Percentiles rank a stretch among this genome's conserved stretches.
phyloP scores from a whole-genome alignment of 2,888 invertebrate genomes.

The Tethea ocularis region DNA sequence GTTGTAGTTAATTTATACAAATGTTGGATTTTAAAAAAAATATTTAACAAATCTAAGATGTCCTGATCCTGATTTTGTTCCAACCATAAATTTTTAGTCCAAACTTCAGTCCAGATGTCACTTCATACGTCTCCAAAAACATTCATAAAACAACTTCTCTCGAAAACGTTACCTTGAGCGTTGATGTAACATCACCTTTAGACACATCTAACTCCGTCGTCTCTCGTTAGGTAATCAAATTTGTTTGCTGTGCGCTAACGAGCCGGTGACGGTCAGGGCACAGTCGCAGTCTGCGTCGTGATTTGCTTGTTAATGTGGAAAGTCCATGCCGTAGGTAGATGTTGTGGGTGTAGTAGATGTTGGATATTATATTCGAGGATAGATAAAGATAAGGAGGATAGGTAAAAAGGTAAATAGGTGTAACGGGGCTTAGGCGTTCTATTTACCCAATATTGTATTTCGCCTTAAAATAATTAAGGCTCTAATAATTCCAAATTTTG shows the following conservation, averaged over 20 bases:
- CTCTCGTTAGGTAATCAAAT: constrained; percentile 78
- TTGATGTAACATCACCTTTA: background rate
- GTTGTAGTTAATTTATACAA: no score
- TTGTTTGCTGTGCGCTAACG: constrained; percentile 75
- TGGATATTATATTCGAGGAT: background rate
- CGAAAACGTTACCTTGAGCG: background rate
- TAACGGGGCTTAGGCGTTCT: no score
- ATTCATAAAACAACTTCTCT: background rate
- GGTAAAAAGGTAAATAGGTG: no score
- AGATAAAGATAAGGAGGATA: no score
- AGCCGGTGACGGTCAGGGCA: constrained; percentile 48
- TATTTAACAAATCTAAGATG: no score
- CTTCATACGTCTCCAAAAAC: background rate
- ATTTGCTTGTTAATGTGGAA: constrained; percentile 55
- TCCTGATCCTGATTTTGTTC: no score
- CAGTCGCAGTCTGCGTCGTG: constrained; percentile 45
- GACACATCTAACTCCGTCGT: constrained; percentile 32
- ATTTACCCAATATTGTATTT: no score
- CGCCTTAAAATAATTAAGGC: no score
- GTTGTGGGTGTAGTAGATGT: constrained; percentile 27
- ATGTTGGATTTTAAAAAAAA: no score
- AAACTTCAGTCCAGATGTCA: no score
- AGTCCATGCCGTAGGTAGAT: background rate
- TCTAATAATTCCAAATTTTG: no score
- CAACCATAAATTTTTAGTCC: no score